Conservation (phyloP, 2,113 vertebrate genomes). For the Xenopus laevis region DNA sequence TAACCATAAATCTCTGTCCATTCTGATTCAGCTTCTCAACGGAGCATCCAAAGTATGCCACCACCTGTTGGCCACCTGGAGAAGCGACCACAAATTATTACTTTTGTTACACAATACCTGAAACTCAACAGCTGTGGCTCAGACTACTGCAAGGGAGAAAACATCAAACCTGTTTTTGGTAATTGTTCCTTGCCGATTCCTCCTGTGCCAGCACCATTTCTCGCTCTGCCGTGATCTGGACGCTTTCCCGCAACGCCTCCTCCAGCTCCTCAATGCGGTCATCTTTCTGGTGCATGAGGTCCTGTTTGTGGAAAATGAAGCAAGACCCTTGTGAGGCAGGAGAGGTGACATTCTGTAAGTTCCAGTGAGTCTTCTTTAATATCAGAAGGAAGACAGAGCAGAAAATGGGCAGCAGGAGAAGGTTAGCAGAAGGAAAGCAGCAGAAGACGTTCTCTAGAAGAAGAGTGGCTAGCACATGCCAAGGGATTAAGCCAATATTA, state of each 20-base stretch:
- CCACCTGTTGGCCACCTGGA: too few species aligned
- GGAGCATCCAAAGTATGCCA: too few species aligned
- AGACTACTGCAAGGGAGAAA: constrained; percentile 24
- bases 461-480: background rate
- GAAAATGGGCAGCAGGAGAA: constrained; percentile 44
- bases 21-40: too few species aligned
- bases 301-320: constrained; percentile 71
- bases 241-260: constrained; percentile 94
- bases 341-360: constrained; percentile 43
- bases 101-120: too few species aligned
- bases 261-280: constrained; percentile 97
- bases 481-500: too few species aligned
- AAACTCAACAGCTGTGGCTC: too few species aligned
- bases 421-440: constrained; percentile 52
- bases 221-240: constrained; percentile 96
- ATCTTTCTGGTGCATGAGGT: constrained; percentile 88
- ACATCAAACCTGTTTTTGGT: constrained; percentile 78
- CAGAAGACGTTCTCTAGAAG: constrained; percentile 1
- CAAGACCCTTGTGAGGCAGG: constrained; percentile 62
- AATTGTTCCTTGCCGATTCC: constrained; percentile 83
- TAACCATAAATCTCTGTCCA: too few species aligned
- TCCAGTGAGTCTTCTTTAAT: constrained; percentile 46
- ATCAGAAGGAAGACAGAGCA: constrained; percentile 29
- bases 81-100: too few species aligned
- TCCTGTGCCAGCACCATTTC: constrained; percentile 98